Base-by-base conservation (phyloP, 2,888 invertebrate species). In the Spilarctia lutea region DNA sequence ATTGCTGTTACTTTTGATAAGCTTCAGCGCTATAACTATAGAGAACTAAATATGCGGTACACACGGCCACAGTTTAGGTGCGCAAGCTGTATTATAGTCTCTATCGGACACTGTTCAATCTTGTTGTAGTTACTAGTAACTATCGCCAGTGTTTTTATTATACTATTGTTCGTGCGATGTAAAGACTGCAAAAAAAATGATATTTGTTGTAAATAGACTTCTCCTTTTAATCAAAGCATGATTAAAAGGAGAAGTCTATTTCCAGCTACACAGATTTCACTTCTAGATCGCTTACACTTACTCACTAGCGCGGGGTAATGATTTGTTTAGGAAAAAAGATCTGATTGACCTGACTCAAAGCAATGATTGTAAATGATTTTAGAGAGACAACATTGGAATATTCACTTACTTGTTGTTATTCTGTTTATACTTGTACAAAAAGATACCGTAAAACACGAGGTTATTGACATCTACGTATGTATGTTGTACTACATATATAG, bases 141-240 rank as follows among this genome's bases (percentile, higher is more conserved):
- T 52, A n/a, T 52, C 24, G 24, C 7, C 8, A 52, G 24, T 1
- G 2, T 35, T n/a, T 35, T n/a, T 35, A 45, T 56, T 10, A 30
- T 20, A 3, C 0, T 68, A 20, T 18, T 39, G 27, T 60, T 60
- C 3, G 27, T 48, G n/a, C 10, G 18, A 69, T 35, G 27, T 18
- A 20, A n/a, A 33, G 35, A 16, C 3, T n/a, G n/a, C 27, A 18
- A 45, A 10, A 30, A 16, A 11, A 20, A 8, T 3, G 18, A 8
- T n/a, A 68, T 27, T 68, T 68, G 24, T n/a, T 45, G 30, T 71
- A 10, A 42, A 48, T 63, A n/a, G n/a, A n/a, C n/a, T n/a, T n/a
- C n/a, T n/a, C n/a, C n/a, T n/a, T n/a, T n/a, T n/a, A n/a, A n/a
- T n/a, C n/a, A n/a, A n/a, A n/a, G n/a, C n/a, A n/a, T n/a, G 16